Evolutionary conservation across 2,113 vertebrate genomes (phyloP), one percentile per base, ranked within the genome.

Genomic region (Hirundichthys speculiger): DNA sequence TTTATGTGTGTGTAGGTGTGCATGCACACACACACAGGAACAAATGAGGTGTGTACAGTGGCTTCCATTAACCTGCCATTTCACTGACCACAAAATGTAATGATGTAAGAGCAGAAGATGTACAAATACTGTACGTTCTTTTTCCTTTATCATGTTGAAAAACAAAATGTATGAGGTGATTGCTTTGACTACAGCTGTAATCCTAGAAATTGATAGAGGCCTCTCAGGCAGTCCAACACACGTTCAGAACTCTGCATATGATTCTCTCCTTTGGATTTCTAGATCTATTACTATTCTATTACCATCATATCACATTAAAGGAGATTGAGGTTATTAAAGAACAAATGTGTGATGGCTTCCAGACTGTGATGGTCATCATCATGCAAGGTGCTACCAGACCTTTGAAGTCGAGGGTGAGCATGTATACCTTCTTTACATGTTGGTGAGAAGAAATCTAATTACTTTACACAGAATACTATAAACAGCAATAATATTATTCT

Each of bases 71-170:
- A 85, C 75, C 74, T 82, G 51, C 64, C 67, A 70, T 85, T 84
- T 88, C 82, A 85, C 84, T 80, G 68, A 77, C 80, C 73, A 82
- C 75, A 84, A 85, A 79, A 74, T 71, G 64, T 55, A 85, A 78
- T 82, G 80, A 85, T 69, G 22, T 60, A 40, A 30, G 27, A 40
- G n/a, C 24, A 47, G 30, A 52, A 50, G 38, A 69, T 40, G 22
- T 56, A 49, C 52, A 45, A 25, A 22, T 14, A n/a, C n/a, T n/a
- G n/a, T 11, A 24, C 25, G n/a, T 6, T 15, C 27, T 47, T 21
- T 30, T 25, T 16, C 19, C 16, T 61, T 58, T 49, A 59, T 71
- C 63, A 69, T 51, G 25, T 13, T 70, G 45, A 6, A 50, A 67
- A 69, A n/a, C n/a, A n/a, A 73, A 42, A 48, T 53, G 68, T 66